Evolutionary conservation across 2,888 invertebrate genomes (phyloP), one percentile per base, ranked within the genome.

Genomic region (Scaptodrosophila latifasciaeformis): DNA sequence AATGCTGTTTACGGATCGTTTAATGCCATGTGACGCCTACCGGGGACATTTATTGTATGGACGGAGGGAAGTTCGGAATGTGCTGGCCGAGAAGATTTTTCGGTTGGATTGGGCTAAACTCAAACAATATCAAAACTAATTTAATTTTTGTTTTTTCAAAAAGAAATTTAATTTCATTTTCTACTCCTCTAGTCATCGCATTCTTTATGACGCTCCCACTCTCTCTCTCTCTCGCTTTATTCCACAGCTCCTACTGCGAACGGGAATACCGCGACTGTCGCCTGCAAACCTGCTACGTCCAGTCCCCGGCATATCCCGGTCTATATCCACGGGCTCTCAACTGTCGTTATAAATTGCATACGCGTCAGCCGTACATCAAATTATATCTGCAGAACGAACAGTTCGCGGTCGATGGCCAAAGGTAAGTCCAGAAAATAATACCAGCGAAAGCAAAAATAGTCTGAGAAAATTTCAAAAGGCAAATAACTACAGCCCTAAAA

Each of bases 331-430:
- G 96, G 56, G 95, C 95, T 79, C 89, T 96, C 64, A 95, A 95
- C 86, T 96, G 96, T 90, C 92, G 94, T 82, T 96, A 96, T 85
- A 93, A 93, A 81, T 89, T 96, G 48, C 96, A 95, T 88, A 96
- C 96, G 2, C 88, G 95, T 35, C 89, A 94, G 81, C 95, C 95
- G 17, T 96, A 94, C 88, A 96, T 96, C 84, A 95, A 95, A 87
- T 89, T 95, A 70, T 95, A 96, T 88, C 94, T 96, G 78, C 95
- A 96, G 85, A 96, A 96, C 85, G 95, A 96, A 84, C 95, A 96
- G 86, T 96, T 96, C 87, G 96, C 96, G 85, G 95, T 96, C 71
- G 96, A 96, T 77, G 96, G 96, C 1, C 96, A 96, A 82, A 90
- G 86, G 86, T 86, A 71, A 83, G 85, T 62, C 29, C 24, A 43